Evolutionary conservation across 2,888 invertebrate genomes (phyloP).

Genomic region (Sminthurinus aureus): DNA sequence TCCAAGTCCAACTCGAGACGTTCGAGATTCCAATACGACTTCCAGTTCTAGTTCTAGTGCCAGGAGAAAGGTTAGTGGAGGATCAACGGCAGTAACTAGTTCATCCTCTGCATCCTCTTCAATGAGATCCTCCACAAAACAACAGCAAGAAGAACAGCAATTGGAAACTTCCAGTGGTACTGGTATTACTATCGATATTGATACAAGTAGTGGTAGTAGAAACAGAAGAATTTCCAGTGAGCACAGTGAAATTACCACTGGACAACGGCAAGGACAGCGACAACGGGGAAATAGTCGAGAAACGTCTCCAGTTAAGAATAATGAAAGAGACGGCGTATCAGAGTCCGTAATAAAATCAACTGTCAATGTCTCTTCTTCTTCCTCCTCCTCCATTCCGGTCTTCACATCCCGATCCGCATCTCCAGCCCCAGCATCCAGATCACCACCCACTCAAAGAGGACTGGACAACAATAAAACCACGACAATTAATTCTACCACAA

Average conservation of each 20-base stretch:
- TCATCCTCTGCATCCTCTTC: too few relatives aligned
- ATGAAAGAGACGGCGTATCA: not conserved
- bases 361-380: not conserved
- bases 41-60: not conserved
- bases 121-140: too few relatives aligned
- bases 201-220: slow-evolving; percentile 7
- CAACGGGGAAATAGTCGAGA: not conserved
- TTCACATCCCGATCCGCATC: slow-evolving; percentile 7
- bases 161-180: not conserved
- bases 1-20: not conserved
- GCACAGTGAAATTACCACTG: slow-evolving; percentile 36
- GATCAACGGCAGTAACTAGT: not conserved
- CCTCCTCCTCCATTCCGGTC: slow-evolving; percentile 29
- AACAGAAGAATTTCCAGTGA: not conserved
- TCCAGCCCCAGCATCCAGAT: not conserved
- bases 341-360: not conserved
- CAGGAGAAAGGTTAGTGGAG: not conserved
- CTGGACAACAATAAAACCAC: not conserved
- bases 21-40: too few relatives aligned
- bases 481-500: slow-evolving; percentile 37
- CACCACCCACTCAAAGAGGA: not conserved
- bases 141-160: not conserved
- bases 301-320: not conserved
- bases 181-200: too few relatives aligned
- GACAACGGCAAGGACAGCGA: slow-evolving; percentile 13